These are phyloP conservation scores for Chloropsis hardwickii DNA, from an alignment of 2,113 vertebrate species.

Conservation along the genomic window DNA sequence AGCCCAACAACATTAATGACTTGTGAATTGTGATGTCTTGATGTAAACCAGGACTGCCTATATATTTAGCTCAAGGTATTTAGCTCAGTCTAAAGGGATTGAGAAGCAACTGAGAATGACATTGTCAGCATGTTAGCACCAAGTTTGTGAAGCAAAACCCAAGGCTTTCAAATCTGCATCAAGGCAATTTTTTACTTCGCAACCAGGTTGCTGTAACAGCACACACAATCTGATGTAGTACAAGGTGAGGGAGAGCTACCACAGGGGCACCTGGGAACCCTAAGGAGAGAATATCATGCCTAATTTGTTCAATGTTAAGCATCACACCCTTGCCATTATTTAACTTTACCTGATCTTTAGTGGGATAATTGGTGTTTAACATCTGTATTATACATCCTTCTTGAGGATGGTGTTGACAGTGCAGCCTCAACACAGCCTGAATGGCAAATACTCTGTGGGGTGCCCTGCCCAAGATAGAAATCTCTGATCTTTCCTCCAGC, in stretches of 20 bases:
- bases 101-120: background rate
- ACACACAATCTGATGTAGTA: background rate
- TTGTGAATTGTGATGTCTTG: background rate
- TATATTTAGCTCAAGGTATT: background rate
- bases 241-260: background rate
- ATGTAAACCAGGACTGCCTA: background rate
- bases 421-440: conserved; percentile 11
- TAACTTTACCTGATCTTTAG: conserved; percentile 45
- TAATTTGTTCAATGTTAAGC: conserved; percentile 6
- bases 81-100: background rate
- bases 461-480: conserved; percentile 61
- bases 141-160: background rate
- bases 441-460: conserved; percentile 23
- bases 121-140: background rate
- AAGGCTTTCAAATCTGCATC: background rate
- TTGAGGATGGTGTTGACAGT: conserved; percentile 55
- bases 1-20: background rate
- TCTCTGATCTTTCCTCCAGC: conserved; percentile 52
- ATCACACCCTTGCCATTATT: conserved; percentile 56
- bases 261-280: background rate
- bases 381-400: conserved; percentile 51
- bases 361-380: conserved; percentile 60
- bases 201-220: background rate
- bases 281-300: background rate
- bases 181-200: background rate